Base-by-base conservation (phyloP, 2,888 invertebrate species). In the Platycnemis pennipes region DNA sequence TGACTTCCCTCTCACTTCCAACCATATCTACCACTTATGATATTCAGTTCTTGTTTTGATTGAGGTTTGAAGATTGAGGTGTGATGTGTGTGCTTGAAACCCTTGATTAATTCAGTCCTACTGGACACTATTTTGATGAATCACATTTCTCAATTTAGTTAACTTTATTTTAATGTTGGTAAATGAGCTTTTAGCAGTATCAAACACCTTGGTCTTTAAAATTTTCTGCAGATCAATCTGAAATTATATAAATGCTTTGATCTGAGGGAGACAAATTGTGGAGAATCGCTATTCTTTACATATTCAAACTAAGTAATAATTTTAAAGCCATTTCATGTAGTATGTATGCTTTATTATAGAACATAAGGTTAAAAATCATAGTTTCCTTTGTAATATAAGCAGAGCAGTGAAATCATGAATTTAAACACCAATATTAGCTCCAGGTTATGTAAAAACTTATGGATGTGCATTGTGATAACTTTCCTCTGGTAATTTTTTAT, bases 381-480 rank as follows among this genome's bases (percentile, higher is more conserved):
- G 0, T 77, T 77, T 37, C 77, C 77, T 77, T 77, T 77, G 31
- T 77, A 16, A 77, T 11, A 37, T 77, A 13, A 77, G 77, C 11
- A 77, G 77, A 37, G 13, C 63, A 7, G 26, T 77, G 77, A 13
- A 77, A 77, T 77, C 37, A 13, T 37, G 77, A 77, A 37, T 8
- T 77, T 77, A 4, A 77, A 77, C 77, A 77, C 37, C 77, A 77
- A 77, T 37, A 37, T 63, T 77, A 37, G 77, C 77, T 77, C 77
- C 37, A 77, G 77, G 37, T 37, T 37, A 77, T 16, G 37, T 77
- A 37, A 77, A 77, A 37, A 77, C 77, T 77, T 77, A 31, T 77
- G 77, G 37, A 77, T 37, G 37, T 16, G 26, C 44, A 91, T 69
- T 91, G 91, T 91, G 91, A 91, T 91, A 91, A 89, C 37, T 7